Conservation (phyloP, 2,113 vertebrate genomes). For the Aplodontia rufa region DNA sequence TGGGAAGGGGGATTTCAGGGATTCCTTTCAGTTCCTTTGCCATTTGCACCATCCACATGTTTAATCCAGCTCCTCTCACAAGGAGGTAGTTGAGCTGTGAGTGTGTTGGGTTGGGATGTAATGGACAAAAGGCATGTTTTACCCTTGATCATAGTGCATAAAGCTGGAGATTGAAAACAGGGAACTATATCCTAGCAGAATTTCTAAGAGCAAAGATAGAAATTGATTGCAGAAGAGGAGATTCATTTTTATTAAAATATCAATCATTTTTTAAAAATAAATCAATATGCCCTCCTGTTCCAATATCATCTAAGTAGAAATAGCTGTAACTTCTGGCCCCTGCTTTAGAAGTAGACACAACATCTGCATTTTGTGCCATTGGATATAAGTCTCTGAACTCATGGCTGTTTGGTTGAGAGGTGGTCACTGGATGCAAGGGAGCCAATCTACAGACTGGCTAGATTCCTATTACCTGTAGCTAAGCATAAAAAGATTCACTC, state of each 20-base stretch:
- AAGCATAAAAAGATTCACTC: not conserved
- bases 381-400: not conserved
- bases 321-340: not conserved
- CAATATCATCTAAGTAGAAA: not conserved
- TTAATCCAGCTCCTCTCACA: not conserved
- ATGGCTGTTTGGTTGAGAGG: not conserved
- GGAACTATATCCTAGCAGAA: constrained; percentile 1
- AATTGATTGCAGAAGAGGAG: constrained; percentile 22
- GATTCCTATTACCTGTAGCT: not conserved
- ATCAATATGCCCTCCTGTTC: not conserved
- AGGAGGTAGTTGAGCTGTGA: not conserved
- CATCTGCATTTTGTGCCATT: not conserved
- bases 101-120: not conserved
- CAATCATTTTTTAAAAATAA: not conserved
- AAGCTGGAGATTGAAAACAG: not conserved
- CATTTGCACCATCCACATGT: not conserved
- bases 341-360: not conserved
- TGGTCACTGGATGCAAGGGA: not conserved
- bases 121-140: not conserved
- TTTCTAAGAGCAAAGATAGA: constrained; percentile 39
- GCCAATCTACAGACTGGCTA: not conserved
- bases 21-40: not conserved
- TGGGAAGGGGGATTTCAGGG: not conserved
- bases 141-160: not conserved
- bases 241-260: constrained; percentile 47